Percentiles rank a stretch among this genome's conserved stretches.
phyloP scores from a whole-genome alignment of 1,140 invertebrate species.

The Polypedilum vanderplanki region DNA sequence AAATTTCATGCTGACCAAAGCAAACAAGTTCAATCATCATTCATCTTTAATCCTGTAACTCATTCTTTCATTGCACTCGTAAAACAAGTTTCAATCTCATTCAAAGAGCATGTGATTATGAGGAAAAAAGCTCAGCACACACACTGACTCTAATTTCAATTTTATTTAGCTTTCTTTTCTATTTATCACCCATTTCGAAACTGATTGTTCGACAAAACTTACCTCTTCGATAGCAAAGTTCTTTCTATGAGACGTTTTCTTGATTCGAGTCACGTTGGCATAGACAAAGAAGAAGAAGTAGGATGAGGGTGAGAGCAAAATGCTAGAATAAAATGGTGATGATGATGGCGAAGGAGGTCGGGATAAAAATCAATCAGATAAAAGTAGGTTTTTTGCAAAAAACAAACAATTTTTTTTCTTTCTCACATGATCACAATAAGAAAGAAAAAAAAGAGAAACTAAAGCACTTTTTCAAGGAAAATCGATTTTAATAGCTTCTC shows the following conservation, averaged over 20 bases:
- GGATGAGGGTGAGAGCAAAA: too few relatives aligned
- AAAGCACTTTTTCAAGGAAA: not conserved
- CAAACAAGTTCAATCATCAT: too few relatives aligned
- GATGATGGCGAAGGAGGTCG: not conserved
- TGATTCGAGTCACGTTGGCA: conserved; percentile 20
- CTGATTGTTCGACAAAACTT: conserved; percentile 9
- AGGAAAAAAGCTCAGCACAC: not conserved
- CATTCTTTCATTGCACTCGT: too few relatives aligned
- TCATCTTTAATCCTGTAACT: too few relatives aligned
- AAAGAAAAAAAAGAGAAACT: not conserved
- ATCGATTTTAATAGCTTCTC: conserved; percentile 25
- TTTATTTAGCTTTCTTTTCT: conserved; percentile 29
- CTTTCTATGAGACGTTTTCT: not conserved
- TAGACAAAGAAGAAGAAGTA: not conserved
- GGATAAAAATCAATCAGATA: conserved; percentile 28
- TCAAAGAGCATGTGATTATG: too few relatives aligned
- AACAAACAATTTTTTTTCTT: not conserved
- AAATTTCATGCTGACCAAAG: too few relatives aligned
- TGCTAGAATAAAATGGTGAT: not conserved
- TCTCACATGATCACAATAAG: not conserved
- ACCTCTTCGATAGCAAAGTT: not conserved
- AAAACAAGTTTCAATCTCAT: too few relatives aligned
- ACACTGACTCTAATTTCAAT: conserved; percentile 27
- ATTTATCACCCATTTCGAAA: conserved; percentile 28
- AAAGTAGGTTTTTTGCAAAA: conserved; percentile 7